Base-by-base conservation (phyloP, 1,140 invertebrate species). In the Liolophura sinensis region DNA sequence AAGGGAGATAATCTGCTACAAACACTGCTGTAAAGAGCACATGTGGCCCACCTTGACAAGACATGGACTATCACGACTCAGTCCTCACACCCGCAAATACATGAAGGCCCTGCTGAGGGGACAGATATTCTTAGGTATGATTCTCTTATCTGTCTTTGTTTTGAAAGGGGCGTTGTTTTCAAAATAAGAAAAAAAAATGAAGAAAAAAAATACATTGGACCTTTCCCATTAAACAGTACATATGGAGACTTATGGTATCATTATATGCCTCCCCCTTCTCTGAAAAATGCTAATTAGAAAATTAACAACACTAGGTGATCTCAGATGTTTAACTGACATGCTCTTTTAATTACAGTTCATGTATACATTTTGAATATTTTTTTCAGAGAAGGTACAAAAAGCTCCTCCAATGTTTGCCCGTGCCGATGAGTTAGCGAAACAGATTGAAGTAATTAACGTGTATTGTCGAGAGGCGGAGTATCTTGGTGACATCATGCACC, bases 371-470 rank as follows among this genome's bases (percentile, higher is more conserved):
- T 24, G 15, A 61, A 40, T 64, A 52, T 56, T 52, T 51, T 62
- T 71, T 75, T 47, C 71, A 83, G 81, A 83, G 57, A 76, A 74
- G 52, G 71, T 72, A 20, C 66, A 76, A 24, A 62, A 69, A 9
- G 49, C 73, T 54, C 77, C 76, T 12, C 65, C 75, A n/a, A 72
- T 83, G 64, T 83, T 83, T 73, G 74, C 81, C 14, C 81, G 78
- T 14, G 79, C 78, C 4, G 78, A 83, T 62, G 74, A 78, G 49
- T 58, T 83, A 6, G 68, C 78, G 1, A 70, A 75, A 22, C 78
- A 83, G 65, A 83, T 83, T 55, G 74, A 80, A 54, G 70, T 83
- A 9, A 74, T 83, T 40, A 83, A 83, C 65, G 79, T 78, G n/a
- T 82, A 77, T 66, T 75, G 74, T 55, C 68, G 81, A 15, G 81